A percentile compares a stretch with the other conserved stretches of the same genome.
Evolutionary conservation across 2,888 invertebrate species (phyloP).

Genomic region (Patella depressa): DNA sequence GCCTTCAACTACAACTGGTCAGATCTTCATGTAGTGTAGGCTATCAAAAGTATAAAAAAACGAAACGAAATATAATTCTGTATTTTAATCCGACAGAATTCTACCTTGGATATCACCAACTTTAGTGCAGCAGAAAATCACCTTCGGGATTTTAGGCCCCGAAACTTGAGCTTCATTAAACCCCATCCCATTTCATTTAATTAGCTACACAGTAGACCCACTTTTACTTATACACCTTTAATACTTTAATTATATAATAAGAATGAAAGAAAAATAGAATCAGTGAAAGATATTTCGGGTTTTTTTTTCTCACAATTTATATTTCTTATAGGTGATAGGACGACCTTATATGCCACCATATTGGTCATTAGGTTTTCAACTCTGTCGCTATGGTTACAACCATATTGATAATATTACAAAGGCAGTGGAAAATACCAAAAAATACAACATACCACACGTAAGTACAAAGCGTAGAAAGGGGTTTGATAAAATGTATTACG

Average conservation of each 20-base stretch:
- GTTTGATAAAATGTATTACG: no score
- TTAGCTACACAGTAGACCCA: no score
- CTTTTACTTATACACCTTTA: background rate
- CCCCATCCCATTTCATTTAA: no score
- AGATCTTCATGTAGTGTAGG: no score
- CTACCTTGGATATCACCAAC: no score
- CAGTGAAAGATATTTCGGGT: background rate
- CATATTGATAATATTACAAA: conserved; percentile 55
- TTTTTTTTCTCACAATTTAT: background rate
- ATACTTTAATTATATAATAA: background rate
- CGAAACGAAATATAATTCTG: no score
- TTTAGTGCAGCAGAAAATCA: no score
- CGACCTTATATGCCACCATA: conserved; percentile 87
- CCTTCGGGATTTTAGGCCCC: no score
- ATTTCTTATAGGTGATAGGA: conserved; percentile 75
- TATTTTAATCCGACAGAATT: no score
- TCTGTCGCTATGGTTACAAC: conserved; percentile 78
- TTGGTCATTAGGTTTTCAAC: conserved; percentile 90
- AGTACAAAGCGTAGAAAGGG: conserved; percentile 17
- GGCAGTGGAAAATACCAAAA: conserved; percentile 62
- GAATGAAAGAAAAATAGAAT: background rate
- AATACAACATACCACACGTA: conserved; percentile 65
- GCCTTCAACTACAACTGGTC: no score
- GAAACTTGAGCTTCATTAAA: no score
- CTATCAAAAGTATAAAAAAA: no score